A percentile compares a stretch with the other conserved stretches of the same genome.
phyloP scores from a whole-genome alignment of 2,113 vertebrate species.

The Pheucticus melanocephalus region DNA sequence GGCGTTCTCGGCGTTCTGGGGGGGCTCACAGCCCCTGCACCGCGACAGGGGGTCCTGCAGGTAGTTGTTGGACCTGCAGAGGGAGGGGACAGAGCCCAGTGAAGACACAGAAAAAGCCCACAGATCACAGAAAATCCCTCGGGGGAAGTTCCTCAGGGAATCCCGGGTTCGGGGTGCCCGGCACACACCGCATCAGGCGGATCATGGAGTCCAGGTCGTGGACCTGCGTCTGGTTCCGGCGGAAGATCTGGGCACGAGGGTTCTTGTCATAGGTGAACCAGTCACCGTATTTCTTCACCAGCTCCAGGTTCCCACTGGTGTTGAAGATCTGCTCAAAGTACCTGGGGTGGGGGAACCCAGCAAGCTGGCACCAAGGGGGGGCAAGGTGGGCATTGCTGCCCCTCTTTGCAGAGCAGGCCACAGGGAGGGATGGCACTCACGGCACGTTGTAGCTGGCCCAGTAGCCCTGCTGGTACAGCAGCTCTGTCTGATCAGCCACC shows the following conservation, averaged over 20 bases:
- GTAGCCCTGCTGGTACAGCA: conserved; percentile 84
- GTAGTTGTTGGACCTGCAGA: conserved; percentile 88
- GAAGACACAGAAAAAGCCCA: accelerated
- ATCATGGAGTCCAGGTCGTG: conserved; percentile 87
- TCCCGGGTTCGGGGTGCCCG: accelerated
- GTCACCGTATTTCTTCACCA: conserved; percentile 85
- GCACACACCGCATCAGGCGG: conserved; percentile 86
- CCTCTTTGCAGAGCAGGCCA: accelerated
- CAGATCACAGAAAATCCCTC: accelerated
- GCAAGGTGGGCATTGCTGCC: background rate
- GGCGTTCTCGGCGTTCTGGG: conserved; percentile 85
- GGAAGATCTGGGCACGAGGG: conserved; percentile 91
- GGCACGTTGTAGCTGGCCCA: conserved; percentile 98
- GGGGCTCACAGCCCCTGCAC: conserved; percentile 80
- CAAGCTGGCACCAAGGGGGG: background rate
- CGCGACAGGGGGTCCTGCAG: conserved; percentile 83
- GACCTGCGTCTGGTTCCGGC: conserved; percentile 84
- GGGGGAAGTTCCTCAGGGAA: background rate
- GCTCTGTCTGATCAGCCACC: conserved; percentile 78
- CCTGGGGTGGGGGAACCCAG: conserved; percentile 50
- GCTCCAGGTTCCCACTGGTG: conserved; percentile 78
- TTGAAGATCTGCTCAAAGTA: conserved; percentile 89
- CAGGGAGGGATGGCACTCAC: conserved; percentile 64
- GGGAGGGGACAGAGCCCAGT: accelerated
- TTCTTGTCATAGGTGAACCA: conserved; percentile 89